Evolutionary conservation across 2,888 invertebrate species (phyloP), one percentile per base, ranked within the genome.

Genomic region (Andrena haemorrhoa): DNA sequence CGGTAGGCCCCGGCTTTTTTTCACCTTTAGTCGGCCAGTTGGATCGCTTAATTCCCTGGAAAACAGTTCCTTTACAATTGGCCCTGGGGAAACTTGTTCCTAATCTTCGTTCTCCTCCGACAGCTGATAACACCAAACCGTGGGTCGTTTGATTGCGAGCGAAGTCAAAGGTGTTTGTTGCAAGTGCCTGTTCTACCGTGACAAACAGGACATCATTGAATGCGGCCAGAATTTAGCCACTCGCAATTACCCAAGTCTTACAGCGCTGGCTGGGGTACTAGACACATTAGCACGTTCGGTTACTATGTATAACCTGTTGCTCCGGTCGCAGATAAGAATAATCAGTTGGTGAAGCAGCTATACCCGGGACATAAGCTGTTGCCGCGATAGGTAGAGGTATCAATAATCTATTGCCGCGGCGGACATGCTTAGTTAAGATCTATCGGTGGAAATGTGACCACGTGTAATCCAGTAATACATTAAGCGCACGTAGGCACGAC

Each of bases 1-100:
- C 65, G 75, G 75, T 71, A 71, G 47, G 60, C 29, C n/a, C 41
- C 12, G 20, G 23, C 51, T 51, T 35, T 66, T 66, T 77, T 53
- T 61, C 20, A 29, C 47, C 1, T 8, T 3, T n/a, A n/a, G 5
- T 33, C 23, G n/a, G 20, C 63, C 23, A 63, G 12, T 63, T 2
- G 16, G 61, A 31, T 31, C 61, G 41, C 26, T 64, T 35, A 23
- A 23, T 33, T n/a, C 33, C 20, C 33, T 64, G 63, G 31, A 41
- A 63, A 16, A 64, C 23, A n/a, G n/a, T 31, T 31, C 0, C 33
- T 1, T 31, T 3, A 1, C 8, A 5, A 41, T 41, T 16, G 16
- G 41, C 6, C n/a, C 20, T 10, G 8, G 0, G 33, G 20, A 33
- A 8, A n/a, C 60, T 16, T 7, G 6, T 31, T 26, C 10, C 56